Base-by-base conservation (phyloP, 2,888 invertebrate genomes). In the Conops quadrifasciatus region DNA sequence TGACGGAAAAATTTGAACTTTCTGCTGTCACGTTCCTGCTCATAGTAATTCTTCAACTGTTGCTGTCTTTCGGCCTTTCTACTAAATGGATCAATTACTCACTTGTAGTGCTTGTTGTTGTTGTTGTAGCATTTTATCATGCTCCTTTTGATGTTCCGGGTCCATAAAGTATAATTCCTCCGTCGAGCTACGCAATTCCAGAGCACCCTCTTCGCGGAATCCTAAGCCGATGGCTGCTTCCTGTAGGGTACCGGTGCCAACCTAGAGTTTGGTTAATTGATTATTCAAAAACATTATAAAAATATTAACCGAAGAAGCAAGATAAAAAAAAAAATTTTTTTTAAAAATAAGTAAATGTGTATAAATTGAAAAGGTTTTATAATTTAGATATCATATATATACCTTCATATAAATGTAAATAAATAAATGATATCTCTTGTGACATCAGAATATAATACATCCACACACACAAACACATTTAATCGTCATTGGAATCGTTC, bases 121-220 rank as follows among this genome's bases (percentile, higher is more conserved):
- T 51, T 83, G 83, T n/a, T 82, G 83, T 65, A 84, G 83, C 58
- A 83, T 73, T 77, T 85, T 85, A 26, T 84, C 84, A 76, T 87
- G 84, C 75, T 87, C 85, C 78, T 85, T 83, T 77, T 82, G 83
- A 81, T 86, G 81, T 80, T 86, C 77, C 51, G 89, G 88, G 85
- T 94, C 94, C 80, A 94, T 91, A 82, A 94, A 92, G 78, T 93
- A 94, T 74, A 95, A 88, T 87, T 95, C 95, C 85, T 95, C 95
- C 16, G 95, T 95, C 74, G 94, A 95, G 71, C 93, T 94, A 78
- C 94, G 90, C 77, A 95, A 85, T 81, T 95, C 95, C 72, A 93
- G 89, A n/a, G 93, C 91, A 79, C 94, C 94, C 85, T 94, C 94
- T 82, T 93, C 91, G 70, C 89, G 88, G 83, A 91, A 91, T 72